Conservation (phyloP, 2,797 vertebrate genomes). For the Benthosema pterotum region DNA sequence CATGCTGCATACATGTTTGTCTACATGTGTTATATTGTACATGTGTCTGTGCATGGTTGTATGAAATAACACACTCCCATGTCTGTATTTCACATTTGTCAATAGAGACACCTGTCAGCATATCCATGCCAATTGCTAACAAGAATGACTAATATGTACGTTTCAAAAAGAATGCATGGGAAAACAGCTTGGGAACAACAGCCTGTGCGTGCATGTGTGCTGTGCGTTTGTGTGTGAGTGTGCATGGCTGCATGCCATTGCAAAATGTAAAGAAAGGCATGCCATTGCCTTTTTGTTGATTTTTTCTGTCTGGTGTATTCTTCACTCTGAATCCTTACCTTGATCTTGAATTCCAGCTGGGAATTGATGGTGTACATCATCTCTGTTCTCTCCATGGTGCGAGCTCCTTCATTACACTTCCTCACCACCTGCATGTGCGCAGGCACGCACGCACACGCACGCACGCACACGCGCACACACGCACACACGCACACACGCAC, state of each 20-base stretch:
- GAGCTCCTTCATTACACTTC: slow-evolving; percentile 95
- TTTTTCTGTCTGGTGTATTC: neutral
- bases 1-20: slow-evolving; percentile 2
- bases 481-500: slow-evolving; percentile 14
- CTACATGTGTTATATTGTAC: slow-evolving; percentile 16
- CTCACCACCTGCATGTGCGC: slow-evolving; percentile 85
- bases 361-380: slow-evolving; percentile 99
- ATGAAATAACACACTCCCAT: neutral
- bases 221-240: neutral
- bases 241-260: neutral
- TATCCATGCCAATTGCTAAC: slow-evolving; percentile 2
- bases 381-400: slow-evolving; percentile 96
- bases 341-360: slow-evolving; percentile 97
- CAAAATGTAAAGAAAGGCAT: neutral
- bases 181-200: neutral
- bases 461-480: slow-evolving; percentile 15
- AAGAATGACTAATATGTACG: neutral
- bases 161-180: neutral
- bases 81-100: slow-evolving; percentile 3
- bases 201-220: too few species aligned
- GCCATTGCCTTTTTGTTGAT: neutral
- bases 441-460: slow-evolving; percentile 22
- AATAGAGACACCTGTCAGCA: slow-evolving; percentile 12
- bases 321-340: slow-evolving; percentile 76
- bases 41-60: slow-evolving; percentile 10